Base-by-base conservation (phyloP, 2,113 vertebrate genomes). In the Trachemys scripta region DNA sequence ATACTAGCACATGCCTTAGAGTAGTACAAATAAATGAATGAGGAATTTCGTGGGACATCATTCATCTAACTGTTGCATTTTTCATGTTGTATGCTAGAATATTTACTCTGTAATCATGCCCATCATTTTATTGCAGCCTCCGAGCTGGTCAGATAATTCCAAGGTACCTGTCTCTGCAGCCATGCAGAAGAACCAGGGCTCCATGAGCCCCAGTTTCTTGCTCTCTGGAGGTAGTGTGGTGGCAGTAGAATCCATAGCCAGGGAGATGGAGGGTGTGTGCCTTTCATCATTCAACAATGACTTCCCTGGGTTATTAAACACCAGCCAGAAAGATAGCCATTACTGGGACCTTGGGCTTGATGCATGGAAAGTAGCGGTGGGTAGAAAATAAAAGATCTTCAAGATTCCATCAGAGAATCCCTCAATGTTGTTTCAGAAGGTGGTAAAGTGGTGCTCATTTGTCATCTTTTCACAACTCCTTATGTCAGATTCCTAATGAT, bases 1-100 rank as follows among this genome's bases (percentile, higher is more conserved):
- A 78, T 78, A 78, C 12, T 16, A 47, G 75, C 45, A 27, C 45
- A 14, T 47, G 25, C 7, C 7, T 6, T 45, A 27, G 5, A 47
- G 10, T 47, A 47, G 42, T 42, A 76, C 75, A 42, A 1, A 53
- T 14, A 27, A 80, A 10, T 3, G 10, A 80, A 10, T 3, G 10
- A 42, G 38, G 57, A 6, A 42, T n/a, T 5, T 89, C 13, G 1
- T 0, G 7, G 89, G n/a, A 45, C 59, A 13, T 6, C 83, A 6
- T 20, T 50, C 42, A 0, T 82, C 17, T 51, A 14, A 38, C 24
- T 22, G 35, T 25, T 38, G 24, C 12, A 8, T 38, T 38, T 1
- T 38, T 56, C 79, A 45, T 65, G 19, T 47, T 27, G 12, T 24
- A 5, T 4, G 24, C 4, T 79, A 72, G 49, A 84, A 62, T 79